phyloP scores from a whole-genome alignment of 2,888 invertebrate genomes.

The Girardia tigrina region DNA sequence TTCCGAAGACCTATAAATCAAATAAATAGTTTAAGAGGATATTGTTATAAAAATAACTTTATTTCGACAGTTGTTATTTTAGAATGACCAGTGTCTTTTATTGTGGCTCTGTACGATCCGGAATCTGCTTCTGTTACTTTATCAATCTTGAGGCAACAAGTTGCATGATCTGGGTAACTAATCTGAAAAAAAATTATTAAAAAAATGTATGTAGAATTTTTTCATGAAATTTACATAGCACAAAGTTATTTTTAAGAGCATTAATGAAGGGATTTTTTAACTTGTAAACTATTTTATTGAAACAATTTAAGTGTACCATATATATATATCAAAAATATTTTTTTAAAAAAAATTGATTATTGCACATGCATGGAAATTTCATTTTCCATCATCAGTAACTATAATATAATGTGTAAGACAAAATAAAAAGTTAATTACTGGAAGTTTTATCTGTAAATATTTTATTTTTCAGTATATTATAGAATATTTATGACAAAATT shows the following conservation, averaged over 20 bases:
- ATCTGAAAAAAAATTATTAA: conserved; percentile 10
- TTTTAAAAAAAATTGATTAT: neutral
- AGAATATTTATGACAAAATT: no score
- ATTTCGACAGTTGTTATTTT: neutral
- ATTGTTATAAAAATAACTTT: neutral
- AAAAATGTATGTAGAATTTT: no score
- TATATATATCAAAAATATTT: neutral
- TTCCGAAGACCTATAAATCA: neutral
- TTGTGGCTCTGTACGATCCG: neutral
- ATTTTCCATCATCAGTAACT: no score
- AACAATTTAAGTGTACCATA: no score
- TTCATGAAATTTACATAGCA: no score
- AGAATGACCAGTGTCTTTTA: neutral
- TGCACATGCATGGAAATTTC: no score
- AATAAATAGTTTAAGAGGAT: neutral
- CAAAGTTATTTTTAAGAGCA: neutral
- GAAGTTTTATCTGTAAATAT: no score
- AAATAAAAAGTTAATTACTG: no score
- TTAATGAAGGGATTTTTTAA: no score
- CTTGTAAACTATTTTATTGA: no score
- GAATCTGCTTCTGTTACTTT: neutral
- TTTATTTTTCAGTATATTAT: no score
- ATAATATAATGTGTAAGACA: no score
- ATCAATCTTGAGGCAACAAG: neutral
- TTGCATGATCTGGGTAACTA: neutral